Base-by-base conservation (phyloP, 92 coral and sea anemone species). In the Metridium senile region DNA sequence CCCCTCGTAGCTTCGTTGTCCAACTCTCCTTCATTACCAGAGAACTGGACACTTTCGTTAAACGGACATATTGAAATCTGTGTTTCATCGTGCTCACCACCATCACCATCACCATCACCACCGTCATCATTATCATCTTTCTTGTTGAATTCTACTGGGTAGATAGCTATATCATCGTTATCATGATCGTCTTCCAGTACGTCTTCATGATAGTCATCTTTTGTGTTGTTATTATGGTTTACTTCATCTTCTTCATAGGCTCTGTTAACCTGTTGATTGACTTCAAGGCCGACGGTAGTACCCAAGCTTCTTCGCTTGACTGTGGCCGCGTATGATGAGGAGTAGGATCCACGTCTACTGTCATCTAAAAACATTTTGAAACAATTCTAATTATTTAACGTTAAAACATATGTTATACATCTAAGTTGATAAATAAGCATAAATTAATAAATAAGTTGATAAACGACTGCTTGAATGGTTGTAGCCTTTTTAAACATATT, bases 321-420 rank as follows among this genome's bases (percentile, higher is more conserved):
- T 20, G 84, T 39, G 27, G 18, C 33, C 1, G 83, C 49, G 54
- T 66, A 58, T 2, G 74, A 19, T 1, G 71, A 29, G 18, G 74
- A 72, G 10, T 67, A 47, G 0, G 84, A 79, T 9, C 76, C 76
- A 10, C 61, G 62, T 7, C 84, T 63, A 1, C 58, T 58, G 35
- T 74, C 84, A 35, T 70, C 84, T 79, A 65, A 33, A 65, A 67
- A 17, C n/a, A n/a, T n/a, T n/a, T n/a, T n/a, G n/a, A n/a, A n/a
- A n/a, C n/a, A n/a, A n/a, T n/a, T n/a, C n/a, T n/a, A n/a, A n/a
- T n/a, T n/a, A n/a, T n/a, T n/a, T n/a, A n/a, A n/a, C n/a, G n/a
- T n/a, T n/a, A n/a, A n/a, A n/a, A n/a, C n/a, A n/a, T n/a, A n/a
- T n/a, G n/a, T n/a, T n/a, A n/a, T n/a, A n/a, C n/a, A n/a, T n/a